Evolutionary conservation across 2,113 vertebrate genomes (phyloP), one percentile per base, ranked within the genome.

Genomic region (Xyrauchen texanus): DNA sequence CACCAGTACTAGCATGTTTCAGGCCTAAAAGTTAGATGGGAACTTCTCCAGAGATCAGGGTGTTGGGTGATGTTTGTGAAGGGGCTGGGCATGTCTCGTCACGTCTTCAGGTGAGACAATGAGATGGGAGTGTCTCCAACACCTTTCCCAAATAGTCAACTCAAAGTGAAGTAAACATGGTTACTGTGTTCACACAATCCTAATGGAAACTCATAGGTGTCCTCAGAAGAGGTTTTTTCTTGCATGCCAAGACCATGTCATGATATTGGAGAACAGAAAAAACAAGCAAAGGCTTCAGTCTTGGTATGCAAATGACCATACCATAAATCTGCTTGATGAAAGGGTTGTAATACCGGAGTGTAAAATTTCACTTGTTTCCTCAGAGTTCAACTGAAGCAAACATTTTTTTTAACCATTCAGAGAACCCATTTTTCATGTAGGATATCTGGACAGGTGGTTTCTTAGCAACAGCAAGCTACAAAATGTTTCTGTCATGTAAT

Each of bases 361-460:
- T 77, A 64, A 58, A 16, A 83, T 83, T 72, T 68, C 7, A 9
- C 52, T 77, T 21, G n/a, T 70, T 80, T 67, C 67, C 73, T 85
- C 76, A 71, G 73, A 57, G 11, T 76, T 72, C 16, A 73, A 67
- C 44, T 52, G 58, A 10, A 61, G 67, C 47, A 16, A 62, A 34
- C 21, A 2, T 1, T 9, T 16, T 49, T 60, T 60, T 34, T 49
- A 10, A 80, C 80, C 82, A 86, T 80, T 83, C 79, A 79, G 80
- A 87, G 83, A 81, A 86, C 21, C 21, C 1, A 77, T 77, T 81
- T 65, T 85, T 87, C 76, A 84, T 88, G 89, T 85, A 80, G 87
- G 82, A 92, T 88, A 88, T 89, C 85, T 86, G 88, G 91, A 92
- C 91, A 90, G 90, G 91, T 93, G 88, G 92, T 93, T 90, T 93